Base-by-base conservation (phyloP, 2,888 invertebrate species). In the Troides oblongomaculatus region DNA sequence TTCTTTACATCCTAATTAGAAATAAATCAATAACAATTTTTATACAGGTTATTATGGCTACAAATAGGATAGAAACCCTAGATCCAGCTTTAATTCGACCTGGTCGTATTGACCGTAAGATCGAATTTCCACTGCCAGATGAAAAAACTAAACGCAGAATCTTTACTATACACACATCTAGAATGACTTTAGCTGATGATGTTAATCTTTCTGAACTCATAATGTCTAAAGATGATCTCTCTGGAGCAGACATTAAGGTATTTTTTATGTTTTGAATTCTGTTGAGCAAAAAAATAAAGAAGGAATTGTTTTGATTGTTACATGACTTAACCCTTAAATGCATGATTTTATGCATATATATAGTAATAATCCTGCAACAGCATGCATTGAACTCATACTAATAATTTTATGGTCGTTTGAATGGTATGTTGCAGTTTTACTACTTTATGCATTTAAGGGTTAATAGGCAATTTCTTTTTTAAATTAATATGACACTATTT, bases 161-260 rank as follows among this genome's bases (percentile, higher is more conserved):
- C 82, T 99, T 99, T 86, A 97, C 96, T 74, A 99, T 99, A 80
- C 99, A 99, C 89, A 99, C 99, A 0, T 97, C 97, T n/a, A 94
- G 98, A 75, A 99, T 99, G 99, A 99, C 99, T 0, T 92, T 99
- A 71, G 96, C 99, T 14, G 97, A 96, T 73, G 99, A 99, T 91
- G 99, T 99, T 12, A 98, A 99, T 84, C 94, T 99, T 17, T 98
- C 97, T 72, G 99, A 99, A 87, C 95, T 99, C 66, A 99, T 99
- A 74, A 98, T 99, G 97, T 98, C 99, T 6, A 99, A 99, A 87
- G 99, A 99, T 93, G 99, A 99, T 92, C 94, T 99, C 21, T 99
- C 99, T 66, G 99, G 99, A 25, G 98, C 98, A 73, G 98, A 98
- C 86, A 98, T 98, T 76, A 98, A 98, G 94, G 96, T 61, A 56